phyloP scores from a whole-genome alignment of 2,888 invertebrate species.

The Anoncus sp. region DNA sequence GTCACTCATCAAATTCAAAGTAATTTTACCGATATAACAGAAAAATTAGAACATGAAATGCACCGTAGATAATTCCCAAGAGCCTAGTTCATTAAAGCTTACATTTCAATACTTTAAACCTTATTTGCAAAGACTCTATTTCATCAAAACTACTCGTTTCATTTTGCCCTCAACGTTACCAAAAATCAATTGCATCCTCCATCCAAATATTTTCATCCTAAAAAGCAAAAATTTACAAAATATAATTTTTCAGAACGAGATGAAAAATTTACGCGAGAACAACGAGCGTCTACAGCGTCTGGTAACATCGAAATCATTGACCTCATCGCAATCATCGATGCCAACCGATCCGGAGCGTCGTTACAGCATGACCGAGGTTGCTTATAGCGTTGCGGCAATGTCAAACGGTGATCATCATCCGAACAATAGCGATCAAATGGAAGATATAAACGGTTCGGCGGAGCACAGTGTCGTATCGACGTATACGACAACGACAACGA shows the following conservation, averaged over 20 bases:
- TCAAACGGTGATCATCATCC: conserved; percentile 76
- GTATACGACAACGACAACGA: conserved; percentile 69
- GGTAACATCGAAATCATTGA: conserved; percentile 86
- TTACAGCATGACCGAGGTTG: conserved; percentile 82
- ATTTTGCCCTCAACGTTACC: too few relatives aligned
- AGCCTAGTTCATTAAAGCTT: too few relatives aligned
- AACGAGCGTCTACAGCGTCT: conserved; percentile 96
- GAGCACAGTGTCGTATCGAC: conserved; percentile 73
- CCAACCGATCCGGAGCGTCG: conserved; percentile 82
- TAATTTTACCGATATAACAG: too few relatives aligned
- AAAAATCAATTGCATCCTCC: too few relatives aligned
- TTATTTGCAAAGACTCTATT: too few relatives aligned
- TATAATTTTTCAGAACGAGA: conserved; percentile 89
- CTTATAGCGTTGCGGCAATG: conserved; percentile 78
- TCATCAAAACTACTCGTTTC: too few relatives aligned
- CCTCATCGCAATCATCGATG: conserved; percentile 85
- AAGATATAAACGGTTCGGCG: conserved; percentile 76
- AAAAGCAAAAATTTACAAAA: not conserved
- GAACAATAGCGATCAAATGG: conserved; percentile 73
- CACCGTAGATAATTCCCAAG: too few relatives aligned
- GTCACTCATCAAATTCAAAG: too few relatives aligned
- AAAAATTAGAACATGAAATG: too few relatives aligned
- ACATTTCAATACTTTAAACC: too few relatives aligned
- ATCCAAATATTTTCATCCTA: too few relatives aligned
- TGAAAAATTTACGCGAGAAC: conserved; percentile 98